Conservation (phyloP, 2,888 invertebrate genomes). For the Dicyrtoma fusca region DNA sequence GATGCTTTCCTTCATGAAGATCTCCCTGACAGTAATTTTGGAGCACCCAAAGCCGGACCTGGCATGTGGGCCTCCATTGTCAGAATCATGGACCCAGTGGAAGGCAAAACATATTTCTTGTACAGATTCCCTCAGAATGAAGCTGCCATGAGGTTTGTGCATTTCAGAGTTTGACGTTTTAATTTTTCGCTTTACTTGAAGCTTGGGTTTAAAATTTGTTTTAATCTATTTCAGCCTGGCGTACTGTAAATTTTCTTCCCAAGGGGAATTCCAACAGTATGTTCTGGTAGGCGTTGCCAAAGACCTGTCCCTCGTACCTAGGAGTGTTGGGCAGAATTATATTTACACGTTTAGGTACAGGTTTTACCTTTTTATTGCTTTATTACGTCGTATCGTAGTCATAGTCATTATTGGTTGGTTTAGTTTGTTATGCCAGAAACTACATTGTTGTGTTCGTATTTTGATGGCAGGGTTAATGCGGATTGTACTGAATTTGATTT, state of each 20-base stretch:
- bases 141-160: conserved; percentile 81
- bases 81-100: conserved; percentile 82
- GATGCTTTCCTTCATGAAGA: conserved; percentile 94
- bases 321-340: conserved; percentile 79
- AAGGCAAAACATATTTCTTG: conserved; percentile 75
- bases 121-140: conserved; percentile 92
- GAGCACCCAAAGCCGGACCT: conserved; percentile 89
- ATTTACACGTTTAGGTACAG: conserved; percentile 84
- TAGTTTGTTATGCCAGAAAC: too few relatives aligned
- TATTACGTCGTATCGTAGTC: too few relatives aligned
- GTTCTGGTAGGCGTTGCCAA: conserved; percentile 88
- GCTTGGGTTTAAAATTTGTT: too few relatives aligned
- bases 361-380: too few relatives aligned
- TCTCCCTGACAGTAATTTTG: conserved; percentile 89
- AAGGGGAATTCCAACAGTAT: conserved; percentile 67
- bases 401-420: too few relatives aligned
- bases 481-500: conserved; percentile 85
- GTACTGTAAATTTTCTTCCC: conserved; percentile 76
- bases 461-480: conserved; percentile 65
- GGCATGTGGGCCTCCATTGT: conserved; percentile 96
- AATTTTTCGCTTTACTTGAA: too few relatives aligned
- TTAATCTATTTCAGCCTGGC: conserved; percentile 65
- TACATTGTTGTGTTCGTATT: too few relatives aligned
- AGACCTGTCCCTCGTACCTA: conserved; percentile 85
- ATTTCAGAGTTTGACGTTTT: too few relatives aligned